Evolutionary conservation across 1,140 invertebrate genomes (phyloP).

Genomic region (Apis cerana): DNA sequence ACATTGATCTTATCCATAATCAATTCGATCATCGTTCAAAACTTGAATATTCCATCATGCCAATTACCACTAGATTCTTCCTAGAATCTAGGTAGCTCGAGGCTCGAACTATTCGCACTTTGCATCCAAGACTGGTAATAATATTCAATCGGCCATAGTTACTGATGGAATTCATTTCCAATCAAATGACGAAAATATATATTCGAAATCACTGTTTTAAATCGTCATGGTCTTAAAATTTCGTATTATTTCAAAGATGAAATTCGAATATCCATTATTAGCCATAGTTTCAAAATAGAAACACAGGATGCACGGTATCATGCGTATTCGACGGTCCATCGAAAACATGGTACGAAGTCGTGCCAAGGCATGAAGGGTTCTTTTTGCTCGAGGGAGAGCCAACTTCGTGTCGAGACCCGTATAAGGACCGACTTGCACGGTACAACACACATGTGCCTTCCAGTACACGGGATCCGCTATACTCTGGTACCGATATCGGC

Average conservation of each 20-base stretch:
- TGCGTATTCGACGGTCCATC: slow-evolving; percentile 19
- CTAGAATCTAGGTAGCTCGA: background rate
- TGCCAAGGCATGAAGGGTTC: slow-evolving; percentile 29
- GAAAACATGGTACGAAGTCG: background rate
- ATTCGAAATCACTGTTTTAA: too few relatives aligned
- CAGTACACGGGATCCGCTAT: slow-evolving; percentile 13
- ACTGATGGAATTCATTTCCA: background rate
- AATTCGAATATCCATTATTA: too few relatives aligned
- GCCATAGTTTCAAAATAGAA: background rate
- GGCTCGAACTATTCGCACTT: background rate
- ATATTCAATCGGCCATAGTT: background rate
- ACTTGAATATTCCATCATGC: too few relatives aligned
- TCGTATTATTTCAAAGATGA: too few relatives aligned
- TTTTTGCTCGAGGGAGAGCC: slow-evolving; percentile 53
- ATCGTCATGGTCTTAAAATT: too few relatives aligned
- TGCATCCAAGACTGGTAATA: background rate
- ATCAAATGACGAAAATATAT: too few relatives aligned
- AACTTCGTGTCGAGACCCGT: slow-evolving; percentile 48
- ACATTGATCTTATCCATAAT: too few relatives aligned
- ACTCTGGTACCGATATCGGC: slow-evolving; percentile 19
- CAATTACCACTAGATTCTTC: background rate
- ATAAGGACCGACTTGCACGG: slow-evolving; percentile 60
- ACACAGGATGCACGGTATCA: background rate
- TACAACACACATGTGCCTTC: slow-evolving; percentile 28
- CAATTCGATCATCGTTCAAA: too few relatives aligned